Evolutionary conservation across 2,797 vertebrate genomes (phyloP).

Genomic region (Eulemur coronatus): DNA sequence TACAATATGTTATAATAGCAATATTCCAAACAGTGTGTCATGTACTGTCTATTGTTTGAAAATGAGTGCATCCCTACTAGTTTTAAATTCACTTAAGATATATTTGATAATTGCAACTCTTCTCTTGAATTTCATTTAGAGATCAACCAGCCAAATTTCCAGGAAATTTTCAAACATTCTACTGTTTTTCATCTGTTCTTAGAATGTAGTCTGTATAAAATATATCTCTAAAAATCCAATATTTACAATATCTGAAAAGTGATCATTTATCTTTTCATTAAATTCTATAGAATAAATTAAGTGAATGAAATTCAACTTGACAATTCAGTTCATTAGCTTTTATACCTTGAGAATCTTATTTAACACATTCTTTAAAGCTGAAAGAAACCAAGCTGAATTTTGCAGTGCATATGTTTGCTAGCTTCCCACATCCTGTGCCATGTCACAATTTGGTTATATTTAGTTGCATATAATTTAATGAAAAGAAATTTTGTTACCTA

Average conservation of each 20-base stretch:
- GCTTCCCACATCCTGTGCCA: conserved; percentile 47
- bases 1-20: neutral
- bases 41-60: neutral
- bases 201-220: neutral
- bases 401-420: conserved; percentile 40
- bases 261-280: conserved; percentile 62
- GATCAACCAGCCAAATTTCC: conserved; percentile 30
- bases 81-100: conserved; percentile 32
- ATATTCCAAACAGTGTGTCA: neutral
- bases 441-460: conserved; percentile 49
- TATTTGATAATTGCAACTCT: conserved; percentile 39
- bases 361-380: conserved; percentile 70
- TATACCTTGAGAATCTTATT: conserved; percentile 35
- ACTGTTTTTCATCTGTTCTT: conserved; percentile 41
- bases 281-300: conserved; percentile 50
- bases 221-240: conserved; percentile 17
- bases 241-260: conserved; percentile 56
- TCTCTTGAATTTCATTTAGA: conserved; percentile 39
- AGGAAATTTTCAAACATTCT: conserved; percentile 34
- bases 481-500: conserved; percentile 58
- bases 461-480: conserved; percentile 30
- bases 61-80: neutral
- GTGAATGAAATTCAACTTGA: conserved; percentile 34
- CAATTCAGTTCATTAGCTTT: conserved; percentile 59
- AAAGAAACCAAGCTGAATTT: conserved; percentile 77